Base-by-base conservation (phyloP, 1,140 invertebrate species). In the Phymastichus coffea region DNA sequence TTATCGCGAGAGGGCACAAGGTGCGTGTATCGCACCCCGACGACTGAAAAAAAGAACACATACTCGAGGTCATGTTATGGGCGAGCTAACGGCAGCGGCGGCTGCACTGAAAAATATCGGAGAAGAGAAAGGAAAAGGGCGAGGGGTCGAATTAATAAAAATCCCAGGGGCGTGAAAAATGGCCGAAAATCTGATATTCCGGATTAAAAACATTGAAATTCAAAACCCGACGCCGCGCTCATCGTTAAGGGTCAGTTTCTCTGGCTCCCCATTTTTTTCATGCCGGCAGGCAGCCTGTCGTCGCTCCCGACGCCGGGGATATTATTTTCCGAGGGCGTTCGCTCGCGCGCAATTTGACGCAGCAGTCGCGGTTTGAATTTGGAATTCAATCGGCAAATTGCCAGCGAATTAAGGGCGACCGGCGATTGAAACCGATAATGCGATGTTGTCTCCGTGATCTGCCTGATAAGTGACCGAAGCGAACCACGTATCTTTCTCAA, bases 191-290 rank as follows among this genome's bases (percentile, higher is more conserved):
- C 77, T 79, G 78, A 80, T 79, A 80, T 80, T 77, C 72, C 70
- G 77, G 77, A 79, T 78, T 79, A 79, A 79, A 78, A 79, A 79
- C 76, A 80, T 80, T 80, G 77, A 80, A 79, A 80, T 80, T 79
- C 78, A 80, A 80, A 80, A 78, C 75, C 72, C 75, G 77, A 63
- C 47, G n/a, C 68, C 63, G 62, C 37, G 62, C 63, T 57, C 77
- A 77, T 80, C 78, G 77, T 80, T 80, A 79, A 80, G 77, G 77
- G 78, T 79, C 78, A 80, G 78, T 80, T 79, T 80, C 75, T 72
- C 46, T 28, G 48, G 15, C 52, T 55, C 54, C 41, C 52, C 65
- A 51, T 55, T 55, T 44, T 60, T 48, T 41, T 44, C 23, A 17
- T 14, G 41, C 58, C 57, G 43, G 30, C 52, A 43, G 19, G 26